Conservation (phyloP, 2,113 vertebrate genomes). For the Morone saxatilis region DNA sequence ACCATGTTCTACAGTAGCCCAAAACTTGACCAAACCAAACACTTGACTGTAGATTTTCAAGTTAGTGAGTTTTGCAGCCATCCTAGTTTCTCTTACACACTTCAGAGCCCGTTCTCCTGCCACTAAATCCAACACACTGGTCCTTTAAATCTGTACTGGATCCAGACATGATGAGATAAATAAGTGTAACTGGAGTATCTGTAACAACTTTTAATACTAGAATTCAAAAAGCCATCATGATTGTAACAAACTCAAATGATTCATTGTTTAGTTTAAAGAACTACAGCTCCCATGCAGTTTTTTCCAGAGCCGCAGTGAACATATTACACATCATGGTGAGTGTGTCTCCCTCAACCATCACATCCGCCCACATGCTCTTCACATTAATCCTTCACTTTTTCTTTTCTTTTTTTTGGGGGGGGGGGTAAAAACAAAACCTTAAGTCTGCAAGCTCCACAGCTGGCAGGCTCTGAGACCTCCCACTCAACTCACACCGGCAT, state of each 20-base stretch:
- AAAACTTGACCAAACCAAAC: no score
- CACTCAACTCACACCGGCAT: constrained; percentile 25
- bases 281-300: constrained; percentile 13
- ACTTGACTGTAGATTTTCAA: no score
- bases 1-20: no score
- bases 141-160: background rate
- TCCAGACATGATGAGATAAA: background rate
- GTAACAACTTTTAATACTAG: background rate
- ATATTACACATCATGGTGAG: background rate
- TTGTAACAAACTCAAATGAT: background rate
- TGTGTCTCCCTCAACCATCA: background rate
- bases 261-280: background rate
- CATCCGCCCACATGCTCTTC: background rate
- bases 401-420: constrained; percentile 21
- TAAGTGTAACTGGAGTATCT: background rate
- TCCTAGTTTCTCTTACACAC: no score
- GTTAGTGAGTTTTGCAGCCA: no score
- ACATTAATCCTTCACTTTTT: constrained; percentile 34
- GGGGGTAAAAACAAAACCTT: constrained; percentile 17
- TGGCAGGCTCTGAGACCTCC: constrained; percentile 29
- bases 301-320: background rate
- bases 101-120: no score
- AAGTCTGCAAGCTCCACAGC: constrained; percentile 46
- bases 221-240: background rate
- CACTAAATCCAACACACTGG: no score